phyloP scores from a whole-genome alignment of 2,797 vertebrate genomes.

The Rhyacichthys aspro region DNA sequence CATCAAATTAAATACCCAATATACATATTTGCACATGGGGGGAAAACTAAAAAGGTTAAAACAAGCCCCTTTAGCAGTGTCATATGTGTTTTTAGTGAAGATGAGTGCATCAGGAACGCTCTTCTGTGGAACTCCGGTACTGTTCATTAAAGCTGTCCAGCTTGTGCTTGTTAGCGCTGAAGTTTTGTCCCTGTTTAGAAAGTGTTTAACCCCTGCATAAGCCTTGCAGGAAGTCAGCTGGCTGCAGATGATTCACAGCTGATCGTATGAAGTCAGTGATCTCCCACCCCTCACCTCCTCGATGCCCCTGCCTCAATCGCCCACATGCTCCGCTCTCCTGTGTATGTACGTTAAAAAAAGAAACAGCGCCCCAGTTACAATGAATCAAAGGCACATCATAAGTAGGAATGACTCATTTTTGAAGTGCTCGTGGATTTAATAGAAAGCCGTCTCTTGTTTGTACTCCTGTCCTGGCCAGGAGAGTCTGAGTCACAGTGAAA shows the following conservation, averaged over 20 bases:
- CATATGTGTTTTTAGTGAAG: no score
- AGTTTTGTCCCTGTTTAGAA: constrained; percentile 48
- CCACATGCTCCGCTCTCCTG: constrained; percentile 1
- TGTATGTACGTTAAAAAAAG: constrained; percentile 12
- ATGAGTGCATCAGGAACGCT: neutral
- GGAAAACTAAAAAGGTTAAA: no score
- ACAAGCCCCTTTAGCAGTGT: no score
- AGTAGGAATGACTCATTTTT: constrained; percentile 65
- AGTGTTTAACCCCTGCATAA: constrained; percentile 49
- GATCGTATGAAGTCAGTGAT: constrained; percentile 49
- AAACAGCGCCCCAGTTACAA: constrained; percentile 34
- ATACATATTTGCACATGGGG: no score
- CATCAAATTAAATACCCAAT: no score
- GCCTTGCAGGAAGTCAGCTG: constrained; percentile 66
- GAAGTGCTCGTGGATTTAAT: constrained; percentile 51
- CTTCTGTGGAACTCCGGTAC: neutral
- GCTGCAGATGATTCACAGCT: constrained; percentile 61
- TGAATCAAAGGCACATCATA: constrained; percentile 48
- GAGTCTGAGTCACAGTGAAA: constrained; percentile 32
- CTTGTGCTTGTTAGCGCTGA: neutral
- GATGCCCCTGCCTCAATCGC: constrained; percentile 10
- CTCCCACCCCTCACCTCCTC: neutral
- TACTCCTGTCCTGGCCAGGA: constrained; percentile 21
- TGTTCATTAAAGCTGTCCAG: neutral
- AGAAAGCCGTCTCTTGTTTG: constrained; percentile 32